These are phyloP conservation scores for Pungitius pungitius DNA, from an alignment of 2,113 vertebrate species.

Conservation along the genomic window DNA sequence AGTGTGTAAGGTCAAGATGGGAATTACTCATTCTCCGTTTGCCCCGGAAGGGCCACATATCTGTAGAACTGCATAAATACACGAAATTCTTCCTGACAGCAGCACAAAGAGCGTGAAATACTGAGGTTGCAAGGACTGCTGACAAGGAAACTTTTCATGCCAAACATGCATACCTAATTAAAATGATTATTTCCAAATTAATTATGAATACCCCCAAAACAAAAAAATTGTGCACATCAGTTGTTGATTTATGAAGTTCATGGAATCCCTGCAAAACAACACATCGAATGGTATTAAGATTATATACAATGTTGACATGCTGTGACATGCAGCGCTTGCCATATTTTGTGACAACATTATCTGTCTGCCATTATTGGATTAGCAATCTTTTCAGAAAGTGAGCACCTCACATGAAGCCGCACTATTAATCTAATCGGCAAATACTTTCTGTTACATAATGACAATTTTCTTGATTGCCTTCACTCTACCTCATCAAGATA, in stretches of 20 bases:
- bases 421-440: constrained; percentile 1
- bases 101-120: constrained; percentile 7
- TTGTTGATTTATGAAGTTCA: too few species aligned
- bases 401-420: not conserved
- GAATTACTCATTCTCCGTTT: constrained; percentile 68
- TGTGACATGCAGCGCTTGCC: too few species aligned
- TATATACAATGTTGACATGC: not conserved
- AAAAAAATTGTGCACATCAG: not conserved
- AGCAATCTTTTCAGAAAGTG: not conserved
- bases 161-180: not conserved
- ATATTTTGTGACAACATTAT: not conserved
- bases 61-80: constrained; percentile 31
- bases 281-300: not conserved
- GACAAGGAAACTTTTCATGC: not conserved
- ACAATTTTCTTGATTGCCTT: constrained; percentile 13
- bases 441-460: not conserved
- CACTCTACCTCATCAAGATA: not conserved
- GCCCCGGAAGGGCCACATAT: constrained; percentile 39
- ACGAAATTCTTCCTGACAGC: constrained; percentile 16
- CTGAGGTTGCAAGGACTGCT: not conserved
- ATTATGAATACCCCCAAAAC: not conserved
- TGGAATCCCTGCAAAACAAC: not conserved
- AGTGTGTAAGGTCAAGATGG: constrained; percentile 69
- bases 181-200: not conserved
- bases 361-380: not conserved